Percentiles rank a stretch among this genome's conserved stretches.
Conservation (phyloP, 1,140 invertebrate species). For the Zaprionus taronus region DNA sequence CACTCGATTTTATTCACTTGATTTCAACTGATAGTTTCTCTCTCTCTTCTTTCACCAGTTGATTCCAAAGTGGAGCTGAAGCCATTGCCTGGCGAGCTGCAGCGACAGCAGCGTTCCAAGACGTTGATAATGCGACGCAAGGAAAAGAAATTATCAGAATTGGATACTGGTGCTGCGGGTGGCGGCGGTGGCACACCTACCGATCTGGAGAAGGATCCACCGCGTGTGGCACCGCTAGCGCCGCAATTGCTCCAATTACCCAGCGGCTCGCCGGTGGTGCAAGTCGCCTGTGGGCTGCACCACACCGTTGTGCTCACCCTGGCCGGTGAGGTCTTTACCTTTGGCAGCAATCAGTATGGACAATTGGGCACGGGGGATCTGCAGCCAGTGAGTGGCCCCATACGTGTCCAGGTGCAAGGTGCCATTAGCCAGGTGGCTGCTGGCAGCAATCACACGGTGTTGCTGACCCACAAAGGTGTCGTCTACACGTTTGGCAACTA, state of each 20-base stretch:
- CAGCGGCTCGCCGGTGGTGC: conserved; percentile 89
- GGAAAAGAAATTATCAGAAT: conserved; percentile 71
- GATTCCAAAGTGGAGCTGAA: conserved; percentile 69
- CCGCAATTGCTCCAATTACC: conserved; percentile 91
- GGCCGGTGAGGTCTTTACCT: conserved; percentile 91
- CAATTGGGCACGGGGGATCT: conserved; percentile 96
- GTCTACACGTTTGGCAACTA: conserved; percentile 97
- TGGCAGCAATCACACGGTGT: conserved; percentile 97
- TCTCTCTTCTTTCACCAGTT: conserved; percentile 6
- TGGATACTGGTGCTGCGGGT: conserved; percentile 69
- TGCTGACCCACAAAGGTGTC: conserved; percentile 95
- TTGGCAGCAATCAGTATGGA: conserved; percentile 97
- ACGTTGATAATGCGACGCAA: conserved; percentile 79
- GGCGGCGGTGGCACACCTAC: conserved; percentile 83
- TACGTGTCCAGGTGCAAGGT: conserved; percentile 90
- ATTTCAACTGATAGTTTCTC: neutral
- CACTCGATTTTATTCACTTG: no score
- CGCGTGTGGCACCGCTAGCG: conserved; percentile 88
- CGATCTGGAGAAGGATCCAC: conserved; percentile 88
- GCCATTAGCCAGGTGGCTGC: conserved; percentile 91
- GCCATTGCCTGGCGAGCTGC: conserved; percentile 60
- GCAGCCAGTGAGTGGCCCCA: conserved; percentile 89
- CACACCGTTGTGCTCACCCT: conserved; percentile 90
- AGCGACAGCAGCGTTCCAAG: conserved; percentile 81
- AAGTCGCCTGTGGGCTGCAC: conserved; percentile 95